Evolutionary conservation across 2,888 invertebrate species (phyloP).

Genomic region (Hesperia comma): DNA sequence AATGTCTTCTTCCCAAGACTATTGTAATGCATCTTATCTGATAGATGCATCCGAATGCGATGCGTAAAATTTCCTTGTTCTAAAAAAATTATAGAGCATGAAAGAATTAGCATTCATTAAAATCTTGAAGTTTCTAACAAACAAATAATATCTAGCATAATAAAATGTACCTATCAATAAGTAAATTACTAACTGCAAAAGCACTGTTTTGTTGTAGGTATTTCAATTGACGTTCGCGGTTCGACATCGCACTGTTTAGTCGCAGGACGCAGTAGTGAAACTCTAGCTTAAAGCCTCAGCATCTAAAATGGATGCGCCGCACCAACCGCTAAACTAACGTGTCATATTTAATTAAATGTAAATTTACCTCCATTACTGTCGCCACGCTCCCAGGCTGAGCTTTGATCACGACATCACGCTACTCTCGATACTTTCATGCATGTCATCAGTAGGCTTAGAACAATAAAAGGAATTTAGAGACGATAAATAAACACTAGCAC

Average conservation of each 20-base stretch:
- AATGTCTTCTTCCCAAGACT: too few species aligned
- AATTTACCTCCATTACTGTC: constrained; percentile 50
- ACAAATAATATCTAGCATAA: too few species aligned
- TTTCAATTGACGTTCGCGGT: too few species aligned
- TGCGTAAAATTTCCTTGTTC: too few species aligned
- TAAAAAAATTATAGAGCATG: too few species aligned
- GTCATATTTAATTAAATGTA: constrained; percentile 63
- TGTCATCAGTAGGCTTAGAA: constrained; percentile 5
- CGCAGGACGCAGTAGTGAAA: not conserved
- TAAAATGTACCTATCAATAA: too few species aligned
- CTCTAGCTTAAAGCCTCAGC: constrained; percentile 3
- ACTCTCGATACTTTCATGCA: not conserved
- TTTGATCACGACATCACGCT: constrained; percentile 53
- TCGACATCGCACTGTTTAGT: not conserved
- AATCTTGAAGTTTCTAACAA: too few species aligned
- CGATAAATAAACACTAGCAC: not conserved
- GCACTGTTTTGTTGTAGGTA: too few species aligned
- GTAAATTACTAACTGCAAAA: too few species aligned
- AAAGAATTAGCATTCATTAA: too few species aligned
- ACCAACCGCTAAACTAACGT: constrained; percentile 48
- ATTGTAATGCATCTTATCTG: too few species aligned
- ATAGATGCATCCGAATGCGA: too few species aligned
- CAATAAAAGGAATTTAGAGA: not conserved
- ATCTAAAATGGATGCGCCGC: constrained; percentile 41
- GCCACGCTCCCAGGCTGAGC: constrained; percentile 38